Conservation (phyloP, 2,797 vertebrate genomes). For the Rhyacichthys aspro region DNA sequence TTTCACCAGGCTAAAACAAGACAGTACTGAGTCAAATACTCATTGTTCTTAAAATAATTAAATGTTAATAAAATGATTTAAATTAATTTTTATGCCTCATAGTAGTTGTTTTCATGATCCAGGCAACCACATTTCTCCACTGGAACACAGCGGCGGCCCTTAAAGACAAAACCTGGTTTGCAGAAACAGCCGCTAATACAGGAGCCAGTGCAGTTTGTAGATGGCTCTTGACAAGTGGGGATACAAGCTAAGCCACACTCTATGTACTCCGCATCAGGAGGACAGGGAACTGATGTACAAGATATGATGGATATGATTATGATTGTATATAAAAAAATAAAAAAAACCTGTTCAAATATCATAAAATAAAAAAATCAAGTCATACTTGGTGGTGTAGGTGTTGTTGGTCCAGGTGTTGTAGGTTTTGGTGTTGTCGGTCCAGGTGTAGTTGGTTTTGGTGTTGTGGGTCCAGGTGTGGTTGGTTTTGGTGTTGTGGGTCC, state of each 20-base stretch:
- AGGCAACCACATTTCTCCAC: conserved; percentile 79
- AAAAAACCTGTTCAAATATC: not conserved
- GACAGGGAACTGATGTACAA: conserved; percentile 76
- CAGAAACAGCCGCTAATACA: conserved; percentile 82
- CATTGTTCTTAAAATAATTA: too few relatives aligned
- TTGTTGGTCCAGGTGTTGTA: conserved; percentile 10
- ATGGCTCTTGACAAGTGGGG: conserved; percentile 77
- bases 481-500: conserved; percentile 13
- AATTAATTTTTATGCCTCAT: conserved; percentile 58
- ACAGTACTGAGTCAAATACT: not conserved
- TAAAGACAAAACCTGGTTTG: conserved; percentile 82
- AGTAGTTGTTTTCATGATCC: conserved; percentile 78
- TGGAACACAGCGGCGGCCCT: conserved; percentile 69
- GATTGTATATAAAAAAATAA: too few relatives aligned
- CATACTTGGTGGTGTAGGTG: conserved; percentile 38
- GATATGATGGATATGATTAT: too few relatives aligned
- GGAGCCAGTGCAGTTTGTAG: conserved; percentile 72
- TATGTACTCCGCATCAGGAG: conserved; percentile 75
- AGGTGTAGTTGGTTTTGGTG: conserved; percentile 10
- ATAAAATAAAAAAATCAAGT: not conserved
- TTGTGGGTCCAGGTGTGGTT: not conserved
- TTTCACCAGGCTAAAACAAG: conserved; percentile 68
- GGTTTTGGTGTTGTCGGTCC: conserved; percentile 10
- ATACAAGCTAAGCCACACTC: conserved; percentile 80
- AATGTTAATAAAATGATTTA: not conserved